Evolutionary conservation across 2,113 vertebrate genomes (phyloP).

Genomic region (Fregetta grallaria): DNA sequence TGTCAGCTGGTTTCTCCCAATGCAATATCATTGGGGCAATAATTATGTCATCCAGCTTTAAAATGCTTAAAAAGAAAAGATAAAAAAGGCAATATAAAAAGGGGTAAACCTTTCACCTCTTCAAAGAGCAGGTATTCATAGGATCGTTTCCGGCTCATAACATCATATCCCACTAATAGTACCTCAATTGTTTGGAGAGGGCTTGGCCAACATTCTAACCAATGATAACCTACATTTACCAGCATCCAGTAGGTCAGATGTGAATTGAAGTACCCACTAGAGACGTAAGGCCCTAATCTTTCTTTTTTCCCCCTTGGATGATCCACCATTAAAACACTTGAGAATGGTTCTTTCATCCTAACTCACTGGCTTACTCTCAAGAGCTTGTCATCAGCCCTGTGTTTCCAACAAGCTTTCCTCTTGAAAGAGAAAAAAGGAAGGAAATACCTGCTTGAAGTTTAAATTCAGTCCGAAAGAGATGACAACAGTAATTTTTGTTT

Average conservation of each 20-base stretch:
- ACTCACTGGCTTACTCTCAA: background rate
- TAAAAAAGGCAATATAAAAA: background rate
- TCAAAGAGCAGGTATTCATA: background rate
- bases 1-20: background rate
- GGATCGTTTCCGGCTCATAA: background rate
- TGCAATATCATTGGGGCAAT: background rate
- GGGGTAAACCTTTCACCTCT: background rate
- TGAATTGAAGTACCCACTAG: background rate
- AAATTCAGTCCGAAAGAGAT: background rate
- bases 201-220: background rate
- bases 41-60: background rate
- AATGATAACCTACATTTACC: background rate
- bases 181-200: background rate
- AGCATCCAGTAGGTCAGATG: background rate
- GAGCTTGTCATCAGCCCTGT: background rate
- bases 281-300: background rate
- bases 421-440: background rate
- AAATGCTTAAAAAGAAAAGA: background rate
- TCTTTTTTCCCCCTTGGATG: background rate
- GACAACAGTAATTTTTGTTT: background rate
- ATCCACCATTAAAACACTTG: background rate
- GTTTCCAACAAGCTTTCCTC: slow-evolving; percentile 1
- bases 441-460: background rate
- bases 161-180: background rate
- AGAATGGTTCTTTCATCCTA: slow-evolving; percentile 9